phyloP scores from a whole-genome alignment of 2,113 vertebrate species.

The Neolamprologus caudopunctatus region DNA sequence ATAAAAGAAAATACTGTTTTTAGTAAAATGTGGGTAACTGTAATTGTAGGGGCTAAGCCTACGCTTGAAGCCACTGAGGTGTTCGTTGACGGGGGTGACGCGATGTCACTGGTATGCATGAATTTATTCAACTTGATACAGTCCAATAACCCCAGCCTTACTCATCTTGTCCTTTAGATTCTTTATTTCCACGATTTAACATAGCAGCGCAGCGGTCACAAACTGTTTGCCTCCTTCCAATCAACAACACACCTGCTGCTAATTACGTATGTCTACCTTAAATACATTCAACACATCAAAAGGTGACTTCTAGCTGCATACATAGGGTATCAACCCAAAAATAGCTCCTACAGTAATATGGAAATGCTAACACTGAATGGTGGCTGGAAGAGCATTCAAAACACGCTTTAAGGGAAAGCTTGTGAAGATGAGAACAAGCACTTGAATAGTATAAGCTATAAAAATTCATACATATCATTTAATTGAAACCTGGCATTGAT shows the following conservation, averaged over 20 bases:
- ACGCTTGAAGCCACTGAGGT: background rate
- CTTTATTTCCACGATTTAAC: background rate
- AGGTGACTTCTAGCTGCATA: background rate
- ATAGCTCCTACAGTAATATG: background rate
- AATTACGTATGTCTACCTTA: fast-evolving
- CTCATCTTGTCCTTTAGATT: background rate
- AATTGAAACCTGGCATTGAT: background rate
- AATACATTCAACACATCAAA: background rate
- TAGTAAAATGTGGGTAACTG: background rate
- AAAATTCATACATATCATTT: background rate
- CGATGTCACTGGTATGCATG: background rate
- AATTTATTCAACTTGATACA: background rate
- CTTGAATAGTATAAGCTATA: background rate
- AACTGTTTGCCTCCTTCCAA: background rate
- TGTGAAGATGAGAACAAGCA: background rate
- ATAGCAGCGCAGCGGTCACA: background rate
- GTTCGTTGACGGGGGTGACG: background rate
- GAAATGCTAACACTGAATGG: background rate
- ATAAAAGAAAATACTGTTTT: background rate
- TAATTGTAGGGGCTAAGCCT: background rate
- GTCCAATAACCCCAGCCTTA: background rate
- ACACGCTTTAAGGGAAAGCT: background rate
- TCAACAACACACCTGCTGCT: background rate
- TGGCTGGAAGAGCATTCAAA: background rate
- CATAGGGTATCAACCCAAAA: background rate